Evolutionary conservation across 2,113 vertebrate genomes (phyloP).

Genomic region (Vicugna pacos): DNA sequence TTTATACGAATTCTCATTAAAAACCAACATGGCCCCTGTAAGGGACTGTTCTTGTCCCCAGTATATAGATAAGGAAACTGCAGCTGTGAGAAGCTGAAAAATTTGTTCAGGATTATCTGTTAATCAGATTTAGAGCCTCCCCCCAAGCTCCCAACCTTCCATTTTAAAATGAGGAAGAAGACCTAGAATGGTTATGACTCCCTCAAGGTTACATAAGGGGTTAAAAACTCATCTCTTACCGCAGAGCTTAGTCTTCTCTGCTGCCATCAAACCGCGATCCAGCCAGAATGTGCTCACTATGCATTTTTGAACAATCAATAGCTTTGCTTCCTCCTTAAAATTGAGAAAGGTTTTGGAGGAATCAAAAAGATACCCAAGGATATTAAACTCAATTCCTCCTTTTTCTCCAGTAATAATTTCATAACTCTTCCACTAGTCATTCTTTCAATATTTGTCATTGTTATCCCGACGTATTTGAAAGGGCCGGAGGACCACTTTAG

Average conservation of each 20-base stretch:
- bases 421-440: neutral
- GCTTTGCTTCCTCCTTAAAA: neutral
- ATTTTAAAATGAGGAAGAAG: neutral
- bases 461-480: neutral
- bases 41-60: neutral
- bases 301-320: neutral
- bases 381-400: neutral
- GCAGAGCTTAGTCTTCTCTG: neutral
- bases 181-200: neutral
- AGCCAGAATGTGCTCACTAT: too few relatives aligned
- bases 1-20: neutral
- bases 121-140: neutral
- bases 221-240: neutral
- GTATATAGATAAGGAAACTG: neutral
- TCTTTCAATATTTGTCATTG: neutral
- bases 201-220: neutral
- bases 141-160: neutral
- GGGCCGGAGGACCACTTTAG: neutral
- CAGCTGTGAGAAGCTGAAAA: neutral
- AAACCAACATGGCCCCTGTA: neutral
- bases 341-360: neutral
- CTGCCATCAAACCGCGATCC: neutral
- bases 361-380: neutral
- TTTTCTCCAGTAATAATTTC: conserved; percentile 8
- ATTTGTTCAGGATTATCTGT: neutral